Percentiles rank a stretch among this genome's conserved stretches.
phyloP scores from a whole-genome alignment of 2,797 vertebrate species.

The Allochrocebus solatus region DNA sequence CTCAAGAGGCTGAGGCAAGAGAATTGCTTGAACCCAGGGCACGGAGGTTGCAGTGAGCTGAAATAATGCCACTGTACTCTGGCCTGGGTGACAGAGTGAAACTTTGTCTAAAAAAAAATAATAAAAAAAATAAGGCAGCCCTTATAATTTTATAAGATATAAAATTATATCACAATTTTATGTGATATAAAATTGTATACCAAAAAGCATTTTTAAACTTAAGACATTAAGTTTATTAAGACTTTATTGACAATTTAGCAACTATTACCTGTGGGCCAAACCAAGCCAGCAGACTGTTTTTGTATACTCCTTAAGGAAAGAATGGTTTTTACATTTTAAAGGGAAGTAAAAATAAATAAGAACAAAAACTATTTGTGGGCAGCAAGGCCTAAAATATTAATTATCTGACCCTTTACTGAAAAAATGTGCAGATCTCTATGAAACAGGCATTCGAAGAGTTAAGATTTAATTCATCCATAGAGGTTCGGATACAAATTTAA shows the following conservation, averaged over 20 bases:
- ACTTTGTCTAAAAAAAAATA: neutral
- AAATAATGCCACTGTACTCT: neutral
- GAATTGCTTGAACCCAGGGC: neutral
- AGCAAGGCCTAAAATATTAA: conserved; percentile 23
- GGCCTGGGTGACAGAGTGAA: neutral
- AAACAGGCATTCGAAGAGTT: neutral
- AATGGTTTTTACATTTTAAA: neutral
- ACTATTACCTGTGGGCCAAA: neutral
- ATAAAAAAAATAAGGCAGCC: neutral
- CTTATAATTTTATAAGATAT: no score
- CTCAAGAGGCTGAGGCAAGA: neutral
- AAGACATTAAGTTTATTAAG: neutral
- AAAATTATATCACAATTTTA: no score
- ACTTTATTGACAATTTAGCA: neutral
- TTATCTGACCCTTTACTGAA: neutral
- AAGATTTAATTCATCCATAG: neutral
- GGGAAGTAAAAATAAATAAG: neutral
- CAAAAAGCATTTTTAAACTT: conserved; percentile 15
- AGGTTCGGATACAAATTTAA: neutral
- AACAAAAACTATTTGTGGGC: neutral
- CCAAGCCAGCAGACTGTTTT: neutral
- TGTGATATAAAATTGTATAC: neutral
- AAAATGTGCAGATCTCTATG: neutral
- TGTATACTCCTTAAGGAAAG: neutral
- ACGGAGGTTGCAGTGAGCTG: neutral